Base-by-base conservation (phyloP, 2,113 vertebrate species). In the Galemys pyrenaicus region DNA sequence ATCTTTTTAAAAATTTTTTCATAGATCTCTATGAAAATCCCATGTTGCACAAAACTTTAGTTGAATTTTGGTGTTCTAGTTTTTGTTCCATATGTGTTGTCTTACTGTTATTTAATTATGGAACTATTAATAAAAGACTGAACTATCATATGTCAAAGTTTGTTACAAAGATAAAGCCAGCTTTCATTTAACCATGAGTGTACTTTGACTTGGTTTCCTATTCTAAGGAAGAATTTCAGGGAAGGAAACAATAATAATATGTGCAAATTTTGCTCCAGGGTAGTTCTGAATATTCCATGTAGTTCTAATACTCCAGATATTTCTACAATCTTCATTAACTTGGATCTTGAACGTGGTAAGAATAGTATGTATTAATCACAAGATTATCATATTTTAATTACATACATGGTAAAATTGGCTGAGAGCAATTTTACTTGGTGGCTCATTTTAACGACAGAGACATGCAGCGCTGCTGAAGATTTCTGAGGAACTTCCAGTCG, bases 401-500 rank as follows among this genome's bases (percentile, higher is more conserved):
- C 6, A 80, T 35, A 54, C n/a, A 35, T 28, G 32, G 35, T 62
- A 39, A 75, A 82, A 80, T 39, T 78, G 62, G 15, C 49, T 83
- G 70, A 41, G 58, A 80, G 64, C n/a, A 70, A 9, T 80, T 89
- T 95, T 81, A 92, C 62, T 89, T 81, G 84, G 32, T 77, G 79
- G 24, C 37, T 93, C 20, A n/a, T 74, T 95, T 92, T 85, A 75
- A 68, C 80, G 91, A 22, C 9, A 11, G 17, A 56, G 22, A 65
- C 54, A 82, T 9, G 3, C 19, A 58, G 6, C 16, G 2, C 39
- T 6, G 2, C 16, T 16, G 39, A 92, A 64, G 56, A 73, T 49
- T 56, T 15, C 67, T 41, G 62, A 94, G 83, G 84, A 81, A 82
- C 87, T 83, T 97, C 65, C 73, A 64, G 74, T 89, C 39, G 67